Evolutionary conservation across 2,113 vertebrate species (phyloP), one percentile per base, ranked within the genome.

Genomic region (Lagopus muta): DNA sequence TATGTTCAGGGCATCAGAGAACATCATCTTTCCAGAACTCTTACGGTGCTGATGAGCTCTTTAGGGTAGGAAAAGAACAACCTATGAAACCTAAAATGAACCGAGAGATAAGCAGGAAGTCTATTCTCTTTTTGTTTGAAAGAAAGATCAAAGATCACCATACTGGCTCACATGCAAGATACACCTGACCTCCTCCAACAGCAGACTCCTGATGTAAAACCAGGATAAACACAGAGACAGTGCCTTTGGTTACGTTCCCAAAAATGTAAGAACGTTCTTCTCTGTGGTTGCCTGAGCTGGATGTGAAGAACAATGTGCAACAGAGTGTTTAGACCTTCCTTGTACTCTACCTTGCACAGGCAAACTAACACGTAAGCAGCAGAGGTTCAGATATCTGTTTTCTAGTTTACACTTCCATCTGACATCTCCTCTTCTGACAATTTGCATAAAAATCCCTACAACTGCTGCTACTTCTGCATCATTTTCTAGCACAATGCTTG

Each of bases 221-320:
- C 11, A 91, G 22, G 40, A 66, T 34, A 79, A 82, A 40, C 16
- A 45, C 16, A 45, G 10, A 36, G 36, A 67, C 2, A 64, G 20
- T 5, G 79, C 50, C 55, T 72, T 62, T 77, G 71, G 89, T 62
- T 77, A 55, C 15, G 25, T 25, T 77, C 55, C 50, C 60, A 90
- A 58, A 19, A 88, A 77, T 0, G 0, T 43, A 90, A 71, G 55
- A 81, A 89, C 36, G 12, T 89, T 50, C 55, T 80, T 75, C 19
- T 66, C 55, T 60, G 72, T 34, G 45, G 22, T 21, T 25, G 52
- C 42, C 36, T 58, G 58, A 92, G 50, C 48, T 16, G 73, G 15
- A 89, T 34, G 38, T 89, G 48, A 91, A 95, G 30, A 82, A 52
- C 38, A 90, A 73, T 10, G 57, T 6, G 30, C n/a, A 76, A 84